Evolutionary conservation across 1,140 invertebrate genomes (phyloP), one percentile per base, ranked within the genome.

Genomic region (Zaprionus inermis): DNA sequence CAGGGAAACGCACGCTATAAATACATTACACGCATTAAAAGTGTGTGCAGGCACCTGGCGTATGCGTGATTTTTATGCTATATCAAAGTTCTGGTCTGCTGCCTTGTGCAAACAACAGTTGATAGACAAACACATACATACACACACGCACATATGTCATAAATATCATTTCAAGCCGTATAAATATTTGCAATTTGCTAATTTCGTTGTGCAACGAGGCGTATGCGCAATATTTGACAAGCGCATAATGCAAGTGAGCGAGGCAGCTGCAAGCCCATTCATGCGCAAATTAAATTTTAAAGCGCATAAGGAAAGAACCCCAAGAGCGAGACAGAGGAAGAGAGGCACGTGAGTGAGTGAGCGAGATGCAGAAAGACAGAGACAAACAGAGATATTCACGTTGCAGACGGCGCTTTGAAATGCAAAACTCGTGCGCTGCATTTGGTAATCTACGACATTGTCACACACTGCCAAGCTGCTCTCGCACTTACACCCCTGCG

Each of bases 171-270:
- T 68, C 52, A 60, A 11, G 30, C 56, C 68, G 56, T 69, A 79
- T 79, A 79, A 86, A 86, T 83, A 79, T 88, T 79, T 77, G 79
- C 76, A 79, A 67, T 83, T 58, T 71, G 58, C 72, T 77, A 83
- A 88, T 88, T 83, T 88, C 12, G 57, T 54, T 59, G 63, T 46
- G 38, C 52, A 73, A 82, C 67, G 63, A 49, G 58, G 68, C 63
- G 61, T 65, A 70, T 84, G 66, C 66, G 52, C 51, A 54, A 69
- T 64, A 55, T 60, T 60, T 52, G 44, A 22, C 52, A 56, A 54
- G 49, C 68, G 22, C 51, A 67, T 12, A 55, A 54, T 54, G 63
- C 56, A 60, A 16, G 18, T 5, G 28, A 54, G 38, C 38, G 28
- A 30, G 41, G 51, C 34, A 38, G 18, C 51, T 55, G 30, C 41